These are phyloP conservation scores for Eurytoma adleriae DNA, from an alignment of 2,888 invertebrate genomes.

Conservation along the genomic window DNA sequence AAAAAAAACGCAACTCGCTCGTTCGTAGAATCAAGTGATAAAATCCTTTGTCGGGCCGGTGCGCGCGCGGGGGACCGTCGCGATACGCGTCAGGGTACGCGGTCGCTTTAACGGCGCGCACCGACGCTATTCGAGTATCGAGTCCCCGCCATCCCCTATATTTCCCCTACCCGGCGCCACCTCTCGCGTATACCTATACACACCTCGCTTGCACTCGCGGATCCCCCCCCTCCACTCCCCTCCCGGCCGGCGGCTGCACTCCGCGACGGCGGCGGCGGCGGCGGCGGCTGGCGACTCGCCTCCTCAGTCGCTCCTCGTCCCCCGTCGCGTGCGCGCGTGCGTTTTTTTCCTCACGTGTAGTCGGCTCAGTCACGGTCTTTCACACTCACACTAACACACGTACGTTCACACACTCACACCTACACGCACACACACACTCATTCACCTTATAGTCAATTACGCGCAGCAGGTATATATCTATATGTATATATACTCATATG, in stretches of 20 bases:
- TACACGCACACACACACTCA: not conserved
- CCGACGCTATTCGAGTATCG: too few relatives aligned
- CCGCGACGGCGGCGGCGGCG: slow-evolving; percentile 9
- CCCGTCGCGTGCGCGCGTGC: slow-evolving; percentile 54
- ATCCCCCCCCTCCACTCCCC: not conserved
- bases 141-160: too few relatives aligned
- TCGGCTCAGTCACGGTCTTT: slow-evolving; percentile 11
- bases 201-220: not conserved
- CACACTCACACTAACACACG: not conserved
- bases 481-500: not conserved
- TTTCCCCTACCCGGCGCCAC: not conserved
- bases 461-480: not conserved
- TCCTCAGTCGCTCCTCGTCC: slow-evolving; percentile 55
- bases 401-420: not conserved
- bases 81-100: too few relatives aligned
- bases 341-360: slow-evolving; percentile 23
- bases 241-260: slow-evolving; percentile 4
- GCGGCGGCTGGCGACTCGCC: not conserved
- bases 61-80: too few relatives aligned
- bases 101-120: too few relatives aligned
- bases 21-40: too few relatives aligned
- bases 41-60: too few relatives aligned
- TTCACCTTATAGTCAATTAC: not conserved
- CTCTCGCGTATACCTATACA: not conserved
- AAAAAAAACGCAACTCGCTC: too few relatives aligned